Percentiles rank a stretch among this genome's conserved stretches.
These are phyloP conservation scores for Erebia palarica DNA, from an alignment of 2,888 invertebrate species.

Conservation along the genomic window DNA sequence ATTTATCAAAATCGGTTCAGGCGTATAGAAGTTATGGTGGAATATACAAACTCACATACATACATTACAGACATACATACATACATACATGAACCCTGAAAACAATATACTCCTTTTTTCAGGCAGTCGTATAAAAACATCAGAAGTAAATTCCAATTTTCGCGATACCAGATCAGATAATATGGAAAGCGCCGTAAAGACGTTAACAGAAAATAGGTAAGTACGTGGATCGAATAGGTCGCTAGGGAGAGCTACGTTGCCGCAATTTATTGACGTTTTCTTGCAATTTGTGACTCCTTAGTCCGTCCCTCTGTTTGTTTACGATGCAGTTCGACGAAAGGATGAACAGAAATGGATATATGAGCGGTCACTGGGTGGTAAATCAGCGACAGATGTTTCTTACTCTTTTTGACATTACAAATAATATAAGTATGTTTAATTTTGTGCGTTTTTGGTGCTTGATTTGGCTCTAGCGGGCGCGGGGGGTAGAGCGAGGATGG, in stretches of 20 bases:
- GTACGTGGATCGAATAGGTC: conserved; percentile 42
- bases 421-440: no score
- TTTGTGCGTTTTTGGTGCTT: no score
- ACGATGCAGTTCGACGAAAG: conserved; percentile 24
- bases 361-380: neutral
- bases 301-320: conserved; percentile 30
- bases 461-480: no score
- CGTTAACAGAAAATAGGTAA: conserved; percentile 14
- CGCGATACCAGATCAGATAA: neutral
- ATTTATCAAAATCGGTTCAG: no score
- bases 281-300: conserved; percentile 37
- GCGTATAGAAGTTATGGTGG: no score
- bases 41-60: no score
- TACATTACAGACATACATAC: no score
- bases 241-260: conserved; percentile 52
- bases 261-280: conserved; percentile 47
- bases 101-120: no score
- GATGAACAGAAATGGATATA: conserved; percentile 20
- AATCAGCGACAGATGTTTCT: neutral
- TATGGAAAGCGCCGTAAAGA: conserved; percentile 15
- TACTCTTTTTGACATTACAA: neutral
- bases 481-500: no score
- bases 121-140: no score
- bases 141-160: neutral
- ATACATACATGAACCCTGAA: no score